These are phyloP conservation scores for Notothenia rossii DNA, from an alignment of 2,113 vertebrate species.

Conservation along the genomic window DNA sequence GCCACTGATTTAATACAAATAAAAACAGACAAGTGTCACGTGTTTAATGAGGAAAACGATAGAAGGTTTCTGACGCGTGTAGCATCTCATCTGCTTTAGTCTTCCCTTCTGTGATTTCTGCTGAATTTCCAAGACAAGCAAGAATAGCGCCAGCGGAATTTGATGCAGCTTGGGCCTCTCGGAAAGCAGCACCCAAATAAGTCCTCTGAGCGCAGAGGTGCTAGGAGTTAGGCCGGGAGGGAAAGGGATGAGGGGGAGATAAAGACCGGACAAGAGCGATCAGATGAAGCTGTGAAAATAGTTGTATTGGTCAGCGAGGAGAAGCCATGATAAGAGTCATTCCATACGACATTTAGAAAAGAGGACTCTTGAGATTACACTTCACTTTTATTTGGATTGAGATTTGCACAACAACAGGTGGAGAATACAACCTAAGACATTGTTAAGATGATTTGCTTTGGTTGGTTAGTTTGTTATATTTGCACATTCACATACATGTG, in stretches of 20 bases:
- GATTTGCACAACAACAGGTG: background rate
- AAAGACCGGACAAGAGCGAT: constrained; percentile 21
- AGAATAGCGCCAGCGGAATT: constrained; percentile 69
- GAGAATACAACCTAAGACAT: background rate
- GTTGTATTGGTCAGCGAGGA: constrained; percentile 34
- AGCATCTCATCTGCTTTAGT: constrained; percentile 74
- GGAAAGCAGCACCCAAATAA: constrained; percentile 67
- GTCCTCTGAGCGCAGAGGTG: constrained; percentile 42
- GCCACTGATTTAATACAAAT: background rate
- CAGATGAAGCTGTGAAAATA: constrained; percentile 52
- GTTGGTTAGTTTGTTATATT: background rate
- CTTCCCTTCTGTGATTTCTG: constrained; percentile 73
- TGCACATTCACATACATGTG: background rate
- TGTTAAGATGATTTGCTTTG: background rate
- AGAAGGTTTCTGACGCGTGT: constrained; percentile 62
- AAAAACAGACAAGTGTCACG: constrained; percentile 55
- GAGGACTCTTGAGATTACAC: background rate
- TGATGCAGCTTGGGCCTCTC: constrained; percentile 37
- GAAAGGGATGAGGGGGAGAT: constrained; percentile 13
- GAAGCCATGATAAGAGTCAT: background rate
- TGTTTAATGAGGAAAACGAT: constrained; percentile 70
- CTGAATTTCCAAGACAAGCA: constrained; percentile 83
- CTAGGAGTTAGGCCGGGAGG: constrained; percentile 54
- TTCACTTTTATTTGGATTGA: background rate
- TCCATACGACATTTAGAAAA: background rate